A percentile compares a stretch with the other conserved stretches of the same genome.
phyloP scores from a whole-genome alignment of 1,140 invertebrate species.

The Drosophila lowei region DNA sequence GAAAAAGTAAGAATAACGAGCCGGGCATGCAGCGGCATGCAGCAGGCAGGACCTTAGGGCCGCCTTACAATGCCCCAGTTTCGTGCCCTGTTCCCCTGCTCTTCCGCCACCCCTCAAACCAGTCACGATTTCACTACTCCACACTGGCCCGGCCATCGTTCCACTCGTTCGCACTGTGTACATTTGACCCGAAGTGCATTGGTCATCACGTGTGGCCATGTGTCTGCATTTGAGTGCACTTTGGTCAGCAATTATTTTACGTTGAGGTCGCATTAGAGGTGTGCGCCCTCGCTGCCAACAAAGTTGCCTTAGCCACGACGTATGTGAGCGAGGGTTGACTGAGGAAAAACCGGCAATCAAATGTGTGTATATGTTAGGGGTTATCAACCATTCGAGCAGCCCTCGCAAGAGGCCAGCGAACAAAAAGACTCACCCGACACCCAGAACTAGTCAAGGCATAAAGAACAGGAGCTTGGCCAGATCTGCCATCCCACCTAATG shows the following conservation, averaged over 20 bases:
- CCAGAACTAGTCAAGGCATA: constrained; percentile 44
- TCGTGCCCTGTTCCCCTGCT: not conserved
- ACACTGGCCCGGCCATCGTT: constrained; percentile 5
- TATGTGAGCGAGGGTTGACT: constrained; percentile 37
- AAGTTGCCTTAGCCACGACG: constrained; percentile 42
- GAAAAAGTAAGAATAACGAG: constrained; percentile 79
- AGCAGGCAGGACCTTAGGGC: constrained; percentile 42
- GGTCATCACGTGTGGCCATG: constrained; percentile 80
- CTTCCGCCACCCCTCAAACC: not conserved
- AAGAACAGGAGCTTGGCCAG: constrained; percentile 62
- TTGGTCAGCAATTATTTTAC: constrained; percentile 82
- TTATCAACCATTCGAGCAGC: constrained; percentile 3
- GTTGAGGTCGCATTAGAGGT: constrained; percentile 81
- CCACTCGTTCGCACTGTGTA: constrained; percentile 51
- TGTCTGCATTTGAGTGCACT: constrained; percentile 82
- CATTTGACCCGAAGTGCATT: constrained; percentile 80
- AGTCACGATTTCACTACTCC: constrained; percentile 2
- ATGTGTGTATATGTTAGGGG: not conserved
- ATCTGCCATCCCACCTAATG: constrained; percentile 70
- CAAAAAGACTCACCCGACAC: constrained; percentile 31
- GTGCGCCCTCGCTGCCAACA: constrained; percentile 57
- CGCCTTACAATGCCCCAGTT: constrained; percentile 52
- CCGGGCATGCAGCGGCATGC: not conserved
- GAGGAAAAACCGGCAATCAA: not conserved
- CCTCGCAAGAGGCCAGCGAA: constrained; percentile 30